These are phyloP conservation scores for Idaea dimidiata DNA, from an alignment of 2,888 invertebrate species.

Conservation along the genomic window DNA sequence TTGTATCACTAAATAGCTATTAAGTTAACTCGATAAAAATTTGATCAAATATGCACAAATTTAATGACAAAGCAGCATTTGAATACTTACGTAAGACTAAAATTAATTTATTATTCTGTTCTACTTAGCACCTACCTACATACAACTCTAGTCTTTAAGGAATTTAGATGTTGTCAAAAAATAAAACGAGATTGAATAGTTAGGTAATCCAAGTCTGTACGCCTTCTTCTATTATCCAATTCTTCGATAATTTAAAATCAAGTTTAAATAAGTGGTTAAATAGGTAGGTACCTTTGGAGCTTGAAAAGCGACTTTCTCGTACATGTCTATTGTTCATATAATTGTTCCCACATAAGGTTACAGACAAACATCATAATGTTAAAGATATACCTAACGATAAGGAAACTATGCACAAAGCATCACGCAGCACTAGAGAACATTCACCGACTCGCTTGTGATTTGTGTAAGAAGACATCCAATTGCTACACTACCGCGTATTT, in stretches of 20 bases:
- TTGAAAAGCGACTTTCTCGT: background rate
- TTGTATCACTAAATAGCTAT: constrained; percentile 4
- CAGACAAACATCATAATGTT: constrained; percentile 4
- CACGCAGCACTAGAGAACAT: constrained; percentile 10
- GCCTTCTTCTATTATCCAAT: background rate
- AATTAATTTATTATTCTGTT: too few relatives aligned
- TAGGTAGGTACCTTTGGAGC: background rate
- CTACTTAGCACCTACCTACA: too few relatives aligned
- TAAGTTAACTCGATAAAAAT: background rate
- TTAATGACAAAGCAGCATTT: background rate
- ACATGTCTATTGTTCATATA: background rate
- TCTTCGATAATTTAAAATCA: background rate
- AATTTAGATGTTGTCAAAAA: too few relatives aligned
- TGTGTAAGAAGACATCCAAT: constrained; percentile 58
- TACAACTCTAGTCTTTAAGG: too few relatives aligned
- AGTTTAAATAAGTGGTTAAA: background rate
- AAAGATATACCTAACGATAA: constrained; percentile 11
- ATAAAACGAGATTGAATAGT: too few relatives aligned
- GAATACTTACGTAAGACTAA: background rate
- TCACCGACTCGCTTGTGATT: constrained; percentile 21
- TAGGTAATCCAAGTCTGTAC: background rate
- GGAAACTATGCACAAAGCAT: constrained; percentile 6
- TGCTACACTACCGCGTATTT: constrained; percentile 42
- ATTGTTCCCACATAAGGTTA: constrained; percentile 5
- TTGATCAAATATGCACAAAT: background rate